Evolutionary conservation across 2,113 vertebrate species (phyloP).

Genomic region (Hypanus sabinus): DNA sequence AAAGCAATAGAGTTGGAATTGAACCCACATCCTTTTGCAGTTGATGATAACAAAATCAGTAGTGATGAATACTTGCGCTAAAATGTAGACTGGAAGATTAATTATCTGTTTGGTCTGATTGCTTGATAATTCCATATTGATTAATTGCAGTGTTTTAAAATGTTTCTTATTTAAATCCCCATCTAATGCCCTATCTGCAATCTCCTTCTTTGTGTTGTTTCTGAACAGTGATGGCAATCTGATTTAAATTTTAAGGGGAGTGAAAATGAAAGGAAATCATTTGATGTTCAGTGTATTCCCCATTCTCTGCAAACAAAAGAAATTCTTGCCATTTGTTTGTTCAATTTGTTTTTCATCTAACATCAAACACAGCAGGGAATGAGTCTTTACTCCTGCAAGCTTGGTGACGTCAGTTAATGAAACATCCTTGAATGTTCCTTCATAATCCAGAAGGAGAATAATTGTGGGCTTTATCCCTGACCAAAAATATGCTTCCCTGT

Average conservation of each 20-base stretch:
- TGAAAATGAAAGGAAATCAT: background rate
- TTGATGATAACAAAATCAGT: background rate
- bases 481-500: background rate
- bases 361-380: background rate
- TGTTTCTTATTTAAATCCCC: background rate
- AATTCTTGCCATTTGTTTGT: background rate
- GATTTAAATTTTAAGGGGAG: background rate
- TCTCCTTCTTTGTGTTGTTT: background rate
- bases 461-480: background rate
- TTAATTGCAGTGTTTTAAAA: background rate
- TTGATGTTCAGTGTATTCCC: background rate
- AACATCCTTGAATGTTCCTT: background rate
- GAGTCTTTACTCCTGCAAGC: background rate
- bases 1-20: too few species aligned
- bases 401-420: background rate
- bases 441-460: background rate
- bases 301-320: background rate
- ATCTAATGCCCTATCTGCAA: background rate
- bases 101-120: background rate
- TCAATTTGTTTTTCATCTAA: background rate
- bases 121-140: background rate
- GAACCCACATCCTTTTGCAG: too few species aligned
- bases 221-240: background rate
- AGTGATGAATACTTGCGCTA: background rate
- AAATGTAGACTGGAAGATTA: background rate